phyloP scores from a whole-genome alignment of 2,888 invertebrate genomes.

The Acleris holmiana region DNA sequence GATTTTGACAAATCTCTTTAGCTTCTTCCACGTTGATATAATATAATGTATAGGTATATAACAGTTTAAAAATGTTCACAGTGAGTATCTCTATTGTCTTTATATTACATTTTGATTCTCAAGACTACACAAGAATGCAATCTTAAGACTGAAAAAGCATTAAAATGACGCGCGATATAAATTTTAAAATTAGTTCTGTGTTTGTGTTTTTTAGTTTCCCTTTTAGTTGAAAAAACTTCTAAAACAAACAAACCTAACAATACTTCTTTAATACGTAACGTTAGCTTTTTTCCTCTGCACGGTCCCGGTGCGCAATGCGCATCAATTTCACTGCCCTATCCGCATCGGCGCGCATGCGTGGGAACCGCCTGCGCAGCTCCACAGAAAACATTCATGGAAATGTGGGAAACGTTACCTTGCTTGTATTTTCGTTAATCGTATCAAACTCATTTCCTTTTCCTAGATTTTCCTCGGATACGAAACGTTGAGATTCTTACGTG shows the following conservation, averaged over 20 bases:
- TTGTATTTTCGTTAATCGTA: background rate
- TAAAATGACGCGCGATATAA: no score
- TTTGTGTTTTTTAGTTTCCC: no score
- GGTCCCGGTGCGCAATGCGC: background rate
- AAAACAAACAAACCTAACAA: background rate
- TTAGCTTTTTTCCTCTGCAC: background rate
- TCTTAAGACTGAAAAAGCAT: no score
- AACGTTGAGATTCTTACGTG: background rate
- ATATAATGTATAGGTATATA: no score
- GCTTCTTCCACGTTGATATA: no score
- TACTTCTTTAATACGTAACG: background rate
- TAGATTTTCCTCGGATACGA: background rate
- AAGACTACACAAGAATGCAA: no score
- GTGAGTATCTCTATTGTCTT: no score
- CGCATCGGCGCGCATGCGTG: slow-evolving; percentile 28
- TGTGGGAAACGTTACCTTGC: background rate
- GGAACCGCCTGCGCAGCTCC: slow-evolving; percentile 10
- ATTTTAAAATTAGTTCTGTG: no score
- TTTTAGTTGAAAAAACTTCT: no score
- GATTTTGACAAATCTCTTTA: no score
- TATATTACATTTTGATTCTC: no score
- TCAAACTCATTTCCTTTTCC: background rate
- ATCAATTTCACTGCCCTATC: slow-evolving; percentile 7
- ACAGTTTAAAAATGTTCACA: no score
- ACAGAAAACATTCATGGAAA: background rate